Conservation (phyloP, 2,797 vertebrate genomes). For the Dryobates pubescens region DNA sequence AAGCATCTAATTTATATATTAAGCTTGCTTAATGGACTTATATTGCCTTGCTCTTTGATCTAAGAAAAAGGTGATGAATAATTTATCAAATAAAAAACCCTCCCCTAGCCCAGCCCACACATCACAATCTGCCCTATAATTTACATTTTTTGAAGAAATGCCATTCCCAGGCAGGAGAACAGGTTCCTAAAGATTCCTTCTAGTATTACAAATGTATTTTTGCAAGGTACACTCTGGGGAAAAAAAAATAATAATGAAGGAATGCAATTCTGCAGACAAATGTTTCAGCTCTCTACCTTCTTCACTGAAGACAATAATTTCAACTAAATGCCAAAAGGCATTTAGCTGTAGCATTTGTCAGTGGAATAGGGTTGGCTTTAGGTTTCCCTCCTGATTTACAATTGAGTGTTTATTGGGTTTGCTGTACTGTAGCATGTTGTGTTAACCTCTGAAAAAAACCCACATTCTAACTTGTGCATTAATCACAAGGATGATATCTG, state of each 20-base stretch:
- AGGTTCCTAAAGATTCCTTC: neutral
- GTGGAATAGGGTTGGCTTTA: neutral
- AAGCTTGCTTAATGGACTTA: constrained; percentile 56
- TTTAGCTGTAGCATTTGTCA: constrained; percentile 48
- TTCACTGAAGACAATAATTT: constrained; percentile 41
- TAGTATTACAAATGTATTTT: constrained; percentile 35
- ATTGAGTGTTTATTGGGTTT: constrained; percentile 47
- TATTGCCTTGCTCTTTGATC: constrained; percentile 49
- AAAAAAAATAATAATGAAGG: constrained; percentile 26
- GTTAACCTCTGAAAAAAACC: constrained; percentile 29
- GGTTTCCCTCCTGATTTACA: constrained; percentile 50
- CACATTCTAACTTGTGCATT: neutral
- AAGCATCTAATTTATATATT: constrained; percentile 69
- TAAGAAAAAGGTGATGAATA: constrained; percentile 47
- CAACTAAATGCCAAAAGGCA: constrained; percentile 40
- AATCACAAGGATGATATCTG: neutral
- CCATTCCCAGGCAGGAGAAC: constrained; percentile 14
- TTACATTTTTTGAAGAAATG: constrained; percentile 13
- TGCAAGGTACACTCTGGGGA: constrained; percentile 24
- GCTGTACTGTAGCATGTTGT: constrained; percentile 38
- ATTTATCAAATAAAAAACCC: constrained; percentile 16
- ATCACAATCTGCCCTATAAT: constrained; percentile 6
- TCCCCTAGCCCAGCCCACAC: neutral
- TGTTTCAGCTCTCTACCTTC: constrained; percentile 43
- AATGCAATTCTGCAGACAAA: constrained; percentile 56